Evolutionary conservation across 2,113 vertebrate species (phyloP), one percentile per base, ranked within the genome.

Genomic region (Megaceryle torquata): DNA sequence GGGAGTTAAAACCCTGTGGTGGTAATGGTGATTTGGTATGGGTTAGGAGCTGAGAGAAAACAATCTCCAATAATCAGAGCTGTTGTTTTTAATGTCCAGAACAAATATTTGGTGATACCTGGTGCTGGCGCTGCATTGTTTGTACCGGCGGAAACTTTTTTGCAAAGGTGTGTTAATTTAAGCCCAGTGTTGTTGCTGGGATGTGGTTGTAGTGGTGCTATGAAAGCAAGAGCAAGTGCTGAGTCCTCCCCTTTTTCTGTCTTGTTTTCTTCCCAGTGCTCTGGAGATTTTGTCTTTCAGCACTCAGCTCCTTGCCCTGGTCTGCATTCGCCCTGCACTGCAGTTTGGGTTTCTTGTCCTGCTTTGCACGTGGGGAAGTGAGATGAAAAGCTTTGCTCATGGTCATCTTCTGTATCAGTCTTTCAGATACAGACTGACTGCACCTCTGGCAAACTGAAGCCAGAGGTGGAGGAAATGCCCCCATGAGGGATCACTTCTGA

Each of bases 301-400:
- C 21, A 1, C 8, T 63, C 33, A 2, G 35, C 48, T 72, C 67
- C 39, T 39, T 25, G 48, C 57, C 57, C 63, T 25, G 56, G 2
- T 50, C 33, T 54, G 28, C 6, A 0, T 25, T 61, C 39, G 3
- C 46, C 18, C 41, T 18, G 6, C 0, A 2, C 51, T 11, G 21
- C 33, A 64, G 13, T 57, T 19, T 16, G 59, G 22, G 22, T 19
- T 1, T 0, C 5, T 39, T 1, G 0, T 26, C 50, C 35, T 1
- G 1, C 44, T 69, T 61, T 65, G 25, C 35, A 37, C 35, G 12
- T 33, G 24, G 44, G 25, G 10, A 13, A 56, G 78, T 1, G 13
- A 44, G 35, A 5, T 33, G 26, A 20, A 39, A 61, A 77, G 54
- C 50, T 43, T 46, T 16, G 18, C 50, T 86, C 15, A 0, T 3